Evolutionary conservation across 2,797 vertebrate species (phyloP), one percentile per base, ranked within the genome.

Genomic region (Glyptemys insculpta): DNA sequence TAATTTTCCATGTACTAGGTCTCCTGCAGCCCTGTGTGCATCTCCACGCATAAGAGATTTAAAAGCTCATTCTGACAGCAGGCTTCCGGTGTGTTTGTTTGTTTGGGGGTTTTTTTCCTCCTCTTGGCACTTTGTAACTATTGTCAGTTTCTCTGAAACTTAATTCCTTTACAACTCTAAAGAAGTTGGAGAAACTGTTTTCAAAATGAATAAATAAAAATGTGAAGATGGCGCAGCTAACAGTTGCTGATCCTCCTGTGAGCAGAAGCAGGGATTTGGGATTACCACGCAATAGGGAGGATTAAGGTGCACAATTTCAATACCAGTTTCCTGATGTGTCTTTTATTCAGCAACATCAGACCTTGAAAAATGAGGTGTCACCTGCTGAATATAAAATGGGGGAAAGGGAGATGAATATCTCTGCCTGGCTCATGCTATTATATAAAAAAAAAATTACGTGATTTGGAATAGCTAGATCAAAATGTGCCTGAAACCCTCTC

Each of bases 1-100:
- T 94, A 87, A 97, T 95, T 97, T 96, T 84, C 90, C 83, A 37
- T 82, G 47, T 85, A 76, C 8, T 8, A 65, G n/a, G 79, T 85
- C 62, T 92, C 54, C 65, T 76, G 41, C 25, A 86, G 52, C 54
- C 37, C 47, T 52, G 4, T 76, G 12, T 50, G 4, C 56, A 7
- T 84, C 52, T 89, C 83, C 76, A 25, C 56, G 52, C 56, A 18
- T 57, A 90, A 92, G 57, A 87, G 80, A 93, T 65, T 44, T 47
- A 91, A 53, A 89, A 89, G 44, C 44, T 86, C 23, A 72, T 85
- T 92, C 81, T 90, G 65, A 5, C 29, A 11, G 79, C 81, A 85
- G 31, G 87, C 84, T 91, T 92, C 65, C 5, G 2, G n/a, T 6
- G 6, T 41, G 68, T 41, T 72, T 41, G 65, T 65, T 65, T 65